These are phyloP conservation scores for Baccha elongata DNA, from an alignment of 2,888 invertebrate genomes.

Conservation along the genomic window DNA sequence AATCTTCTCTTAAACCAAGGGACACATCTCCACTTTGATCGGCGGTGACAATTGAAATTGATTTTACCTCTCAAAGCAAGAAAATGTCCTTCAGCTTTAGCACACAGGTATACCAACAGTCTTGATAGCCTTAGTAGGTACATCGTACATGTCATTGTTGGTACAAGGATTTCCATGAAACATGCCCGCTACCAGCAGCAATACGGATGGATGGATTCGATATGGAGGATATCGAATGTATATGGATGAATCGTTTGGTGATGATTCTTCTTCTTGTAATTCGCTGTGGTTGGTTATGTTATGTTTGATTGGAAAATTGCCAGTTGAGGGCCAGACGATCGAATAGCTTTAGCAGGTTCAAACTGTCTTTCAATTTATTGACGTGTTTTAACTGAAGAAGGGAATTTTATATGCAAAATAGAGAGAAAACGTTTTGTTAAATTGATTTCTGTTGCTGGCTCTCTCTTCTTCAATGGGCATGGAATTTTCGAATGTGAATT, in stretches of 20 bases:
- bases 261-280: slow-evolving; percentile 58
- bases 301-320: slow-evolving; percentile 62
- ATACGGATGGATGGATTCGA: slow-evolving; percentile 39
- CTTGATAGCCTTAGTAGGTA: background rate
- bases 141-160: slow-evolving; percentile 45
- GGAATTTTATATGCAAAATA: slow-evolving; percentile 69
- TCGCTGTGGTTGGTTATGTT: slow-evolving; percentile 66
- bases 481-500: slow-evolving; percentile 68
- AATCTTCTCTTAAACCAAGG: slow-evolving; percentile 64
- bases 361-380: slow-evolving; percentile 72
- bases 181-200: slow-evolving; percentile 35
- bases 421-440: slow-evolving; percentile 59
- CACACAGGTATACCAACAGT: background rate
- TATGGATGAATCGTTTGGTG: slow-evolving; percentile 67
- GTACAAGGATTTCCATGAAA: slow-evolving; percentile 64
- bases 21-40: slow-evolving; percentile 72
- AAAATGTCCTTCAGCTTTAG: slow-evolving; percentile 41
- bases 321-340: background rate
- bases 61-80: slow-evolving; percentile 54
- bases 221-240: slow-evolving; percentile 47
- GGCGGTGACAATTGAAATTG: slow-evolving; percentile 74
- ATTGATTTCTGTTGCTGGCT: slow-evolving; percentile 30
- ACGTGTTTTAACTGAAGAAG: slow-evolving; percentile 58
- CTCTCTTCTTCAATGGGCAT: slow-evolving; percentile 34
- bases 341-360: slow-evolving; percentile 22